phyloP scores from a whole-genome alignment of 1,140 invertebrate genomes.

The Bombyx mandarina region DNA sequence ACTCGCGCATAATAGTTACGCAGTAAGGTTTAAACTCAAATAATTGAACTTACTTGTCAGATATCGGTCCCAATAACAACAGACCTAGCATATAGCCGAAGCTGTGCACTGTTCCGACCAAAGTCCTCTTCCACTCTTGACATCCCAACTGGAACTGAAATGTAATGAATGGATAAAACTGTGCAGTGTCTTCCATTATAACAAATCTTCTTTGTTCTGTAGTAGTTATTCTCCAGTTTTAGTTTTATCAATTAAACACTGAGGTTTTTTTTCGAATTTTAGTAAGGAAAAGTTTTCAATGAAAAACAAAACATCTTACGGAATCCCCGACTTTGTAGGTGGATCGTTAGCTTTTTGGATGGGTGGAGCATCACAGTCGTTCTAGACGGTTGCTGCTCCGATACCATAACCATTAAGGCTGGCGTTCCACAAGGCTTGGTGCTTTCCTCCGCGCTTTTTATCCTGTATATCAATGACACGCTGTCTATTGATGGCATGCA shows the following conservation, averaged over 20 bases:
- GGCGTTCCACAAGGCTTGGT: no score
- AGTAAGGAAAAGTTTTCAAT: background rate
- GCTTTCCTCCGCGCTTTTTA: no score
- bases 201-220: background rate
- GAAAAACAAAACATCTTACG: background rate
- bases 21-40: background rate
- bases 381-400: no score
- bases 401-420: no score
- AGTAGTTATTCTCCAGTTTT: no score
- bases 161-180: no score
- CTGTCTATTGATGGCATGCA: no score
- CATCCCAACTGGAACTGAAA: conserved; percentile 14
- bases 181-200: background rate
- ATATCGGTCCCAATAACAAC: conserved; percentile 11
- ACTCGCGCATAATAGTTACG: no score
- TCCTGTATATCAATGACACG: no score
- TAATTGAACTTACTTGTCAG: conserved; percentile 13
- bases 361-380: no score
- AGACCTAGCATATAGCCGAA: conserved; percentile 15
- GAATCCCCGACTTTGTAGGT: no score
- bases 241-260: background rate
- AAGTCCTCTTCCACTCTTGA: conserved; percentile 14
- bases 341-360: no score
- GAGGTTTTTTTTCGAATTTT: background rate
- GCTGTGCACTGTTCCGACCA: conserved; percentile 12